These are phyloP conservation scores for Tamias sibiricus DNA, from an alignment of 2,113 vertebrate species.

Conservation along the genomic window DNA sequence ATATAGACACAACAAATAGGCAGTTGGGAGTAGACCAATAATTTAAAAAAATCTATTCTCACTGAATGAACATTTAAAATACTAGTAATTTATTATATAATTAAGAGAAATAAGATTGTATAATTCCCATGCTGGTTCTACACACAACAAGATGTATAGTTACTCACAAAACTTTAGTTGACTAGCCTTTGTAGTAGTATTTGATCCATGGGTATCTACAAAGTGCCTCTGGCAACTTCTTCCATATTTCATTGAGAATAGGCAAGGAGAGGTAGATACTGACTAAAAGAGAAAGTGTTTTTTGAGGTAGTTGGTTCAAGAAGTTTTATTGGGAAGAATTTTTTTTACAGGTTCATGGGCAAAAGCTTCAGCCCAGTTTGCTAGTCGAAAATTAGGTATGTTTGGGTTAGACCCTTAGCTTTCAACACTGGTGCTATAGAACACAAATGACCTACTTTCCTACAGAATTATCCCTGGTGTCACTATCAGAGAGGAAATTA, in stretches of 20 bases:
- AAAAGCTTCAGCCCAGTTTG: neutral
- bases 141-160: neutral
- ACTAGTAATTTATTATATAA: neutral
- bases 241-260: neutral
- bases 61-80: conserved; percentile 8
- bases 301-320: neutral
- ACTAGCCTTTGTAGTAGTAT: neutral
- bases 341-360: neutral
- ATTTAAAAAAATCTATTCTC: neutral
- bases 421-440: neutral
- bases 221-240: neutral
- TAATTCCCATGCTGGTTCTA: neutral
- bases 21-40: too few species aligned
- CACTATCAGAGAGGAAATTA: neutral
- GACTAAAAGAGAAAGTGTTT: conserved; percentile 10
- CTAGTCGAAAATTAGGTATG: neutral
- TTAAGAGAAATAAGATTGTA: neutral
- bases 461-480: neutral
- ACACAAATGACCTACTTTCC: neutral
- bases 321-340: neutral
- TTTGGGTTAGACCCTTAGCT: neutral
- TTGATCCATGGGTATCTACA: neutral
- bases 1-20: conserved; percentile 4
- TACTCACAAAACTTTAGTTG: neutral
- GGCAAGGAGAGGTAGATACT: neutral